phyloP scores from a whole-genome alignment of 2,113 vertebrate species.

The Ammodytes marinus region DNA sequence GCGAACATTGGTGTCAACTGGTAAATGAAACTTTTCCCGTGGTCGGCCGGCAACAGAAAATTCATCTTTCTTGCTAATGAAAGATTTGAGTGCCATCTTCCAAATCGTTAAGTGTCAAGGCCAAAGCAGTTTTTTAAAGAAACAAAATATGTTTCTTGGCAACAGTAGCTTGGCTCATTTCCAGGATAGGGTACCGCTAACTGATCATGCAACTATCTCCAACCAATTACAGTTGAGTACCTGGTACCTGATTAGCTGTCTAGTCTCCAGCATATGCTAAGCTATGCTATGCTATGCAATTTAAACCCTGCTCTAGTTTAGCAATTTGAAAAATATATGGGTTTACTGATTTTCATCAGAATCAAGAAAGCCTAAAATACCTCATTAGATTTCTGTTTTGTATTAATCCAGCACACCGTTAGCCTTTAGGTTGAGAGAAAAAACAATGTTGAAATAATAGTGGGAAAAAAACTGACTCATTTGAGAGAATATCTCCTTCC shows the following conservation, averaged over 20 bases:
- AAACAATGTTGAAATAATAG: conserved; percentile 1
- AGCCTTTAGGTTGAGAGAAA: conserved; percentile 16
- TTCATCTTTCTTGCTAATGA: no score
- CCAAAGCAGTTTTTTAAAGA: no score
- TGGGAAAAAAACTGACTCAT: neutral
- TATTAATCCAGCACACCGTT: neutral
- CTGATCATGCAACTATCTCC: no score
- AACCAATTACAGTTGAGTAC: no score
- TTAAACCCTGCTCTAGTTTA: neutral
- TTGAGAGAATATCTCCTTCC: conserved; percentile 18
- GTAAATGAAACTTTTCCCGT: no score
- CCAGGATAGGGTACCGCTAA: no score
- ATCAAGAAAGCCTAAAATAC: neutral
- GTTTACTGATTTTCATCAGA: conserved; percentile 19
- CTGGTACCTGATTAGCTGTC: neutral
- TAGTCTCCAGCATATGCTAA: neutral
- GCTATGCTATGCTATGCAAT: neutral
- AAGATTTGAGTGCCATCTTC: no score
- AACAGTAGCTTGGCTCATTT: no score
- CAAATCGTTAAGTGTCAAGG: no score
- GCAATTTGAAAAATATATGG: neutral
- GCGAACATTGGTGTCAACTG: no score
- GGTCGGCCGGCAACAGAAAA: no score
- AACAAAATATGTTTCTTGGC: no score
- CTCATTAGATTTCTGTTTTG: neutral